Evolutionary conservation across 2,797 vertebrate genomes (phyloP).

Genomic region (Microcaecilia unicolor): DNA sequence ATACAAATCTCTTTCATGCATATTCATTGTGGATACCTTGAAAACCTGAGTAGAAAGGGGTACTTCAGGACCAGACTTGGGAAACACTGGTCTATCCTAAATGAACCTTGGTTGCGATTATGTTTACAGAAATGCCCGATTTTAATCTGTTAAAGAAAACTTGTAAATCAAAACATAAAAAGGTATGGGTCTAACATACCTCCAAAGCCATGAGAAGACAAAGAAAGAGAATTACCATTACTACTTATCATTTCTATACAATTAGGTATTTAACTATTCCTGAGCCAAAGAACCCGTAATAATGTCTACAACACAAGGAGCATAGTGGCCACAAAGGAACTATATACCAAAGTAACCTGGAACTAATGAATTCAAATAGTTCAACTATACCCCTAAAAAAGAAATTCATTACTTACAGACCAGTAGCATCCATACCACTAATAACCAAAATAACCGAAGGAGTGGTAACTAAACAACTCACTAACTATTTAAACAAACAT

Average conservation of each 20-base stretch:
- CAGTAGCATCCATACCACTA: no score
- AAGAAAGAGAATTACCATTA: slow-evolving; percentile 3
- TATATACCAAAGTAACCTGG: not conserved
- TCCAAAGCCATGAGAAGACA: slow-evolving; percentile 4
- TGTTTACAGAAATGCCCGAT: slow-evolving; percentile 12
- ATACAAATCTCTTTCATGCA: no score
- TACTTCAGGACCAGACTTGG: no score
- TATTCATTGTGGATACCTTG: no score
- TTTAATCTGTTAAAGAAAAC: slow-evolving; percentile 11
- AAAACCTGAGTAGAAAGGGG: no score
- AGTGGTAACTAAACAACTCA: no score
- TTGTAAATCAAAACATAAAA: slow-evolving; percentile 16
- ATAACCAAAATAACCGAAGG: no score
- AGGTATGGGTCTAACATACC: slow-evolving; percentile 10
- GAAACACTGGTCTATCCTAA: not conserved
- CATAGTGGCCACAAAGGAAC: slow-evolving; percentile 1
- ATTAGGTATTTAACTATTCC: slow-evolving; percentile 6
- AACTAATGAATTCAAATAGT: no score
- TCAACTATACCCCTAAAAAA: no score
- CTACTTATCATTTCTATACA: no score
- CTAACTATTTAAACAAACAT: no score
- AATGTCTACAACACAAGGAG: not conserved
- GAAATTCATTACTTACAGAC: no score
- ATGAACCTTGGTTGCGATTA: slow-evolving; percentile 6
- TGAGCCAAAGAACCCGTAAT: slow-evolving; percentile 2